Evolutionary conservation across 2,797 vertebrate genomes (phyloP).

Genomic region (Myripristis jacobus): DNA sequence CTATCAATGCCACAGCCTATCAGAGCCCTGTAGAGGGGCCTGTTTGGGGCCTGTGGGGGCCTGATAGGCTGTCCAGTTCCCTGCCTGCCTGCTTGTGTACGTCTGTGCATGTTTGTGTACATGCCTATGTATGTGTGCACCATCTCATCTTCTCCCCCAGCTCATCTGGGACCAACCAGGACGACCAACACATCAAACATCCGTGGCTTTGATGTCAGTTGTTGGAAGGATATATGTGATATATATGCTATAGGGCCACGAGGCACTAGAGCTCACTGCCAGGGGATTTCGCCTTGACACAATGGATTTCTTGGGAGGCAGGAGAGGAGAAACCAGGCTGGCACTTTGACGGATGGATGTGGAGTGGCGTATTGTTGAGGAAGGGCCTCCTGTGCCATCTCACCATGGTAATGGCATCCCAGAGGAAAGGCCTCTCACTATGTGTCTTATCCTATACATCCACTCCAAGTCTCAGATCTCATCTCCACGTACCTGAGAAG

Average conservation of each 20-base stretch:
- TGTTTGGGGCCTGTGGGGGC: constrained; percentile 71
- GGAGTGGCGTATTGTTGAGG: constrained; percentile 47
- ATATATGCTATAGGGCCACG: constrained; percentile 7
- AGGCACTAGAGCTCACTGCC: constrained; percentile 12
- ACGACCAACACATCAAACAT: constrained; percentile 47
- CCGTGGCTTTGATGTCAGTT: constrained; percentile 47
- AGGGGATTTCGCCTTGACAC: constrained; percentile 20
- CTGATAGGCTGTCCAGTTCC: constrained; percentile 79
- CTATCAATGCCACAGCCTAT: constrained; percentile 88
- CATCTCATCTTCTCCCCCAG: constrained; percentile 17
- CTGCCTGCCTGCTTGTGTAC: constrained; percentile 35
- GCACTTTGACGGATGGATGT: constrained; percentile 71
- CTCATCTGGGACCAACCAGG: constrained; percentile 59
- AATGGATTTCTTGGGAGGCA: constrained; percentile 45
- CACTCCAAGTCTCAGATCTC: constrained; percentile 41
- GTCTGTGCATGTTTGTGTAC: constrained; percentile 3
- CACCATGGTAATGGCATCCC: constrained; percentile 67
- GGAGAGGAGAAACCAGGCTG: constrained; percentile 48
- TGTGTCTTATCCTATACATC: constrained; percentile 62
- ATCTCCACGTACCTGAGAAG: constrained; percentile 31
- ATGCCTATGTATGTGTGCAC: neutral
- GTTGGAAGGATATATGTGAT: constrained; percentile 36
- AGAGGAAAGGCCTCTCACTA: constrained; percentile 61
- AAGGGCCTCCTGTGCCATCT: constrained; percentile 57
- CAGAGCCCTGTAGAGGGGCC: constrained; percentile 81